Evolutionary conservation across 2,888 invertebrate species (phyloP), one percentile per base, ranked within the genome.

Genomic region (Girardia tigrina): DNA sequence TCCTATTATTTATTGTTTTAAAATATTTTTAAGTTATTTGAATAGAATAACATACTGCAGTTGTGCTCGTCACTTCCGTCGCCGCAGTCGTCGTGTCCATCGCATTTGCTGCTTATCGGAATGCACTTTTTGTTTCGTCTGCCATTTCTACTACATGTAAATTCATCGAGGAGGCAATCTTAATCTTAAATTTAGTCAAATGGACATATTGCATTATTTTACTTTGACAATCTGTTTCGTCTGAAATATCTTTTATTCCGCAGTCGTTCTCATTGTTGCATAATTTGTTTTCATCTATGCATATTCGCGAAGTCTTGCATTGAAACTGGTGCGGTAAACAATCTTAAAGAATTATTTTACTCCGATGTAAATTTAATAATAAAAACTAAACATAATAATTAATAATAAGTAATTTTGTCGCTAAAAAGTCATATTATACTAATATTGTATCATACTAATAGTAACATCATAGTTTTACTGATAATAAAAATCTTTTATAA

Each of bases 201-300:
- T n/a, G n/a, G n/a, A n/a, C n/a, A n/a, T n/a, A n/a, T n/a, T n/a
- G n/a, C n/a, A n/a, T n/a, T n/a, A n/a, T n/a, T n/a, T 72, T 72
- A 72, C 72, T 72, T 29, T 29, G 27, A 23, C 72, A 72, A 12
- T 72, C 29, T 29, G 20, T 29, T 8, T 72, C 72, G 12, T 72
- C 72, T 1, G 72, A 72, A 26, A 26, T 23, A 26, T 72, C 72
- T 16, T 16, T 20, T 1, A 27, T 1, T 20, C 72, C 72, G 28
- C 72, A 72, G 72, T 72, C 72, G 26, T 72, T 28, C 14, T n/a
- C 23, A 12, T 72, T 26, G 73, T 82, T 82, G 79, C 82, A 82
- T 0, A 78, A 78, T 26, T 78, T 77, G 23, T 74, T 23, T 14
- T n/a, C 20, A 23, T 29, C 28, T 4, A 74, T 29, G 73, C 74